These are phyloP conservation scores for Linnaemya vulpina DNA, from an alignment of 2,888 invertebrate genomes.

Conservation along the genomic window DNA sequence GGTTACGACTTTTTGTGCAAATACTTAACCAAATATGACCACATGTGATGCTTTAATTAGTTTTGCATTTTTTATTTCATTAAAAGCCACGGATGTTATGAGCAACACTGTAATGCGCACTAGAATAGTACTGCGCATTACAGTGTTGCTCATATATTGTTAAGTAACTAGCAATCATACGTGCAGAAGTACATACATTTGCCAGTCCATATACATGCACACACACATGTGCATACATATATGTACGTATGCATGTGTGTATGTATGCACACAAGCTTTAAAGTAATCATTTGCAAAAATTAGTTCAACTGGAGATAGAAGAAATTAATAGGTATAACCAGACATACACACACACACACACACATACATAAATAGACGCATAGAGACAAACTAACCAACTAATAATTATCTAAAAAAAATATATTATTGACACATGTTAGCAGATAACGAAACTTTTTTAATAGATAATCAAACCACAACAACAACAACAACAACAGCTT, in stretches of 20 bases:
- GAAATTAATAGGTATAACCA: constrained; percentile 13
- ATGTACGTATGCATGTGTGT: background rate
- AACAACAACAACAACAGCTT: background rate
- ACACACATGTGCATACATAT: no score
- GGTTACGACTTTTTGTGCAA: no score
- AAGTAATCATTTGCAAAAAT: constrained; percentile 40
- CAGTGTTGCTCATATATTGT: no score
- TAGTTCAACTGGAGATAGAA: constrained; percentile 4
- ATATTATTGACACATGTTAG: constrained; percentile 53
- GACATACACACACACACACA: background rate
- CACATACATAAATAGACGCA: background rate
- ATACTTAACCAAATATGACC: no score
- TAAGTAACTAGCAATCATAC: no score
- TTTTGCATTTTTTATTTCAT: no score
- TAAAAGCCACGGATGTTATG: background rate
- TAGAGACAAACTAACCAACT: background rate
- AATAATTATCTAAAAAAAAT: constrained; percentile 31
- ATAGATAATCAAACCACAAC: constrained; percentile 8
- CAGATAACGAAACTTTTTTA: constrained; percentile 56
- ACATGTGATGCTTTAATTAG: no score
- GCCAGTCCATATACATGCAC: background rate
- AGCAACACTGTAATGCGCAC: constrained; percentile 14
- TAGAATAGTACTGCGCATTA: no score
- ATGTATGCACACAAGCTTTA: background rate
- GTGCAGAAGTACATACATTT: background rate